These are phyloP conservation scores for Andrena hattorfiana DNA, from an alignment of 2,888 invertebrate species.

Conservation along the genomic window DNA sequence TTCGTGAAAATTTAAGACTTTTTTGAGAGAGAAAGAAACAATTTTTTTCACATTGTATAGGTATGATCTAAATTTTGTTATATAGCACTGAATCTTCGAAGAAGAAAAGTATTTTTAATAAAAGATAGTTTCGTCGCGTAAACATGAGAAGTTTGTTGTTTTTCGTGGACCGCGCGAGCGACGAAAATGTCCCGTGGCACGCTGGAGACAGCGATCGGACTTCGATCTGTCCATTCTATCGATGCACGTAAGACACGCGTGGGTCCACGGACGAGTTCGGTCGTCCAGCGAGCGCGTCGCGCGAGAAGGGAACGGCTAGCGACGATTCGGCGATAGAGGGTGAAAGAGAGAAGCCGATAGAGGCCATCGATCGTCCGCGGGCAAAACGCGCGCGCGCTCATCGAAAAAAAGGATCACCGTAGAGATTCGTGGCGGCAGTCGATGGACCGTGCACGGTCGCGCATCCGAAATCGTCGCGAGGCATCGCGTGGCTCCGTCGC, in stretches of 20 bases:
- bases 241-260: conserved; percentile 53
- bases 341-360: conserved; percentile 55
- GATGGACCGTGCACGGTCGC: background rate
- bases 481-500: background rate
- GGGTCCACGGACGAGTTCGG: conserved; percentile 18
- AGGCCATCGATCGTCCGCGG: conserved; percentile 58
- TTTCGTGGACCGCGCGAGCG: background rate
- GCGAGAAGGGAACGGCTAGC: conserved; percentile 35
- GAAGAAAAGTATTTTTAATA: too few relatives aligned
- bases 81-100: too few relatives aligned
- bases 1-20: background rate
- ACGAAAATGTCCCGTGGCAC: background rate
- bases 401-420: conserved; percentile 43
- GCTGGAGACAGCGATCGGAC: conserved; percentile 18
- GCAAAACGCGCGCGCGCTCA: conserved; percentile 50
- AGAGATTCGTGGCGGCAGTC: conserved; percentile 16
- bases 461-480: background rate
- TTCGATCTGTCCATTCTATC: conserved; percentile 41
- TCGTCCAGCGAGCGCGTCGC: conserved; percentile 19
- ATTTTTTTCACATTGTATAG: too few relatives aligned
- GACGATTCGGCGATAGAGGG: conserved; percentile 34
- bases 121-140: too few relatives aligned
- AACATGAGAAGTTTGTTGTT: background rate
- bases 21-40: too few relatives aligned
- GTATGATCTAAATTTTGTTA: too few relatives aligned